Evolutionary conservation across 2,113 vertebrate genomes (phyloP), one percentile per base, ranked within the genome.

Genomic region (Podarcis muralis): DNA sequence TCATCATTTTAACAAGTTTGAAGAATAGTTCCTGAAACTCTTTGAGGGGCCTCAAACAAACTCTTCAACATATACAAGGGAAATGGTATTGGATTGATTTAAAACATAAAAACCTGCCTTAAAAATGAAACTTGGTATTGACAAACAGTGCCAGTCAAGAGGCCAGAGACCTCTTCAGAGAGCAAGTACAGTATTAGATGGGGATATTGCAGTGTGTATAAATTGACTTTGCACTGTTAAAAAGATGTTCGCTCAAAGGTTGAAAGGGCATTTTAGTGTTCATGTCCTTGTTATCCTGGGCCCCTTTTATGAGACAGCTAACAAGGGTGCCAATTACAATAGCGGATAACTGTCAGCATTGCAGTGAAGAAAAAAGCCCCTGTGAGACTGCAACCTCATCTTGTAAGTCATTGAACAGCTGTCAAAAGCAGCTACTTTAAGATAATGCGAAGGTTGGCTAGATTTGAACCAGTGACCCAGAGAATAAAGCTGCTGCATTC

Each of bases 381-480:
- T 83, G 77, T 75, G 83, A 94, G 81, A 88, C 40, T 27, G 25
- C 37, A 37, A 22, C 78, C 85, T 78, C 53, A 75, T 86, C 37
- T 85, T 74, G n/a, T 27, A 87, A 88, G 62, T 83, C 79, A 83
- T 87, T 74, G 37, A 88, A 77, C 75, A 92, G 66, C 90, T 90
- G 75, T 89, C 86, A 71, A 37, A 53, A 75, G 76, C 82, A 87
- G 59, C 69, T 88, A 23, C 83, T 90, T 90, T 59, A 66, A 83
- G n/a, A 87, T 74, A 43, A 40, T 43, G 43, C 32, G 57, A 85
- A 40, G n/a, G 68, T 84, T 86, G 74, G 48, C 81, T 74, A 35
- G 66, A 53, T 89, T 74, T 66, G 83, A 93, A 83, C 84, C 53
- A 86, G 62, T 92, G 92, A 93, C 86, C 82, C 88, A 88, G 81